Base-by-base conservation (phyloP, 2,888 invertebrate genomes). In the Homarus gammarus region DNA sequence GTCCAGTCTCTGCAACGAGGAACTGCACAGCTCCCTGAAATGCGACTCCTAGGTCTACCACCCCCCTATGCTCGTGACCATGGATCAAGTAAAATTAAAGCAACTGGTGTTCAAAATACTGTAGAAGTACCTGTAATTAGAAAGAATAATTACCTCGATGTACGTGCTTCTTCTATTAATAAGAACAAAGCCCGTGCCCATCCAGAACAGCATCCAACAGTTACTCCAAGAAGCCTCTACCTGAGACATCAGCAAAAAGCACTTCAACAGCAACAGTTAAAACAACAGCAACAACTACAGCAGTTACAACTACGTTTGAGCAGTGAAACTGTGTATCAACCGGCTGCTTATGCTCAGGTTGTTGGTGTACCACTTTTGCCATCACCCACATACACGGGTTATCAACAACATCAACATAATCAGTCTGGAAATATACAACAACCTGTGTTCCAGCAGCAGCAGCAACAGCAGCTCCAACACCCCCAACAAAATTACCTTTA, bases 141-240 rank as follows among this genome's bases (percentile, higher is more conserved):
- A 1, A 95, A 95, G 22, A 96, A 95, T 93, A 96, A 95, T 93
- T 96, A 95, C 93, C 93, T 96, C 91, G 96, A 96, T 92, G 95
- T 96, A 8, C 95, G 95, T 92, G 95, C 95, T 2, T 84, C 91
- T 33, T 68, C 90, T 86, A 72, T 92, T 56, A 79, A 87, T 77
- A 91, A 89, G 64, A 61, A 88, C 64, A 84, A 87, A 83, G 38
- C 90, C 73, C 81, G 91, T 40, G 77, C 84, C 49, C 88, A 90
- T 70, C 91, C 92, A 38, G 85, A 89, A 33, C 87, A 90, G 61
- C 91, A 87, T 33, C 87, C 82, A 15, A 88, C 86, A 22, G 83
- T 86, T 33, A 87, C 78, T n/a, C 91, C 90, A 77, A 85, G 91
- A 49, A 90, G 90, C 38, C 87, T 91, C 64, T 91, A 85, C 84